Evolutionary conservation across 2,888 invertebrate genomes (phyloP).

Genomic region (Rhagonycha fulva): DNA sequence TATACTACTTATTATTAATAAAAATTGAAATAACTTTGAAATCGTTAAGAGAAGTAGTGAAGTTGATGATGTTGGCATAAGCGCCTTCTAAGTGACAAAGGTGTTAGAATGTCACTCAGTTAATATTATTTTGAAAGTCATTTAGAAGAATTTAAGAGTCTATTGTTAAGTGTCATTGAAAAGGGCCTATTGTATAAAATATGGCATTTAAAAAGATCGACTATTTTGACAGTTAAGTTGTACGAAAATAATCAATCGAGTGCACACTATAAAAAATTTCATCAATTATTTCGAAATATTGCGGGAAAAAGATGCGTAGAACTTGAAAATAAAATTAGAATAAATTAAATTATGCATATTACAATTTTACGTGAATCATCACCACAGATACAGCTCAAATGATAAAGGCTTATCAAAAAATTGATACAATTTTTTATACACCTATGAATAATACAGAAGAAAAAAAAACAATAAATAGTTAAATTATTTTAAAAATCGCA

Average conservation of each 20-base stretch:
- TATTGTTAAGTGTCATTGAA: conserved; percentile 25
- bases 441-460: neutral
- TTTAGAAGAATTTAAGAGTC: conserved; percentile 28
- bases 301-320: neutral
- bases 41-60: neutral
- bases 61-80: conserved; percentile 8
- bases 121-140: conserved; percentile 30
- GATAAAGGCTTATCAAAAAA: neutral
- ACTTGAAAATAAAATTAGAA: neutral
- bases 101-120: conserved; percentile 30
- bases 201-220: conserved; percentile 20
- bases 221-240: conserved; percentile 23
- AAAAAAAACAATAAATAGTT: neutral
- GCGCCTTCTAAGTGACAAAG: conserved; percentile 28
- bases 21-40: neutral
- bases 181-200: conserved; percentile 24
- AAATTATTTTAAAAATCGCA: neutral
- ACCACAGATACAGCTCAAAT: neutral
- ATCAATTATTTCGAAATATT: too few species aligned
- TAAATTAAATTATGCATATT: neutral
- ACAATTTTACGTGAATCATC: neutral
- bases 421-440: neutral
- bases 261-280: neutral
- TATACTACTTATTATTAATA: neutral
- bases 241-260: conserved; percentile 9